phyloP scores from a whole-genome alignment of 2,113 vertebrate genomes.

The Engystomops pustulosus region DNA sequence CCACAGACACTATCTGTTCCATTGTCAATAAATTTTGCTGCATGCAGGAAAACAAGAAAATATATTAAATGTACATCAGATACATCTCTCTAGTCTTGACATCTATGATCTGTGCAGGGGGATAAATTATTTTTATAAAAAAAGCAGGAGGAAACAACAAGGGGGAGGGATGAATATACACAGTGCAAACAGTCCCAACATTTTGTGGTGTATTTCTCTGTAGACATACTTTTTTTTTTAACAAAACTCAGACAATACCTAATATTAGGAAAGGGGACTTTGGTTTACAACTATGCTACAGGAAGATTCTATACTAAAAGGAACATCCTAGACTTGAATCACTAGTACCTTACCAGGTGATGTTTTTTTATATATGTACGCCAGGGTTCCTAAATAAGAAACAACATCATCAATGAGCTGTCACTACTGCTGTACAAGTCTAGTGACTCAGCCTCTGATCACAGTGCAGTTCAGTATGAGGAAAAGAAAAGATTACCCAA shows the following conservation, averaged over 20 bases:
- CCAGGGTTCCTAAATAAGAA: constrained; percentile 79
- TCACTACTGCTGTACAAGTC: not conserved
- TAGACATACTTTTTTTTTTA: not conserved
- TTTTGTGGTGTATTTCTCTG: not conserved
- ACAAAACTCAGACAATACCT: no score
- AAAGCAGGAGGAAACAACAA: not conserved
- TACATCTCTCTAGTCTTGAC: not conserved
- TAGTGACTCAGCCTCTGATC: not conserved
- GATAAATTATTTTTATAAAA: not conserved
- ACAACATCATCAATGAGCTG: constrained; percentile 60
- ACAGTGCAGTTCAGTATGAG: no score
- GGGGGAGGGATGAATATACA: no score
- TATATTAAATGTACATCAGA: not conserved
- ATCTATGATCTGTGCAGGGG: not conserved
- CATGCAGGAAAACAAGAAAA: constrained; percentile 52
- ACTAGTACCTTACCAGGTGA: constrained; percentile 77
- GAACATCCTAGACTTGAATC: constrained; percentile 58
- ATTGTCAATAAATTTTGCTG: constrained; percentile 98
- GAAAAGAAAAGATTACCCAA: no score
- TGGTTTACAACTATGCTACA: constrained; percentile 58
- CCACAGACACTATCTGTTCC: constrained; percentile 95
- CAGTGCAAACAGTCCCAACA: not conserved
- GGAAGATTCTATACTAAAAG: constrained; percentile 44
- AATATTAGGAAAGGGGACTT: not conserved
- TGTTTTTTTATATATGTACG: constrained; percentile 76